A percentile compares a stretch with the other conserved stretches of the same genome.
These are phyloP conservation scores for Aldrovandia affinis DNA, from an alignment of 2,797 vertebrate genomes.

Conservation along the genomic window DNA sequence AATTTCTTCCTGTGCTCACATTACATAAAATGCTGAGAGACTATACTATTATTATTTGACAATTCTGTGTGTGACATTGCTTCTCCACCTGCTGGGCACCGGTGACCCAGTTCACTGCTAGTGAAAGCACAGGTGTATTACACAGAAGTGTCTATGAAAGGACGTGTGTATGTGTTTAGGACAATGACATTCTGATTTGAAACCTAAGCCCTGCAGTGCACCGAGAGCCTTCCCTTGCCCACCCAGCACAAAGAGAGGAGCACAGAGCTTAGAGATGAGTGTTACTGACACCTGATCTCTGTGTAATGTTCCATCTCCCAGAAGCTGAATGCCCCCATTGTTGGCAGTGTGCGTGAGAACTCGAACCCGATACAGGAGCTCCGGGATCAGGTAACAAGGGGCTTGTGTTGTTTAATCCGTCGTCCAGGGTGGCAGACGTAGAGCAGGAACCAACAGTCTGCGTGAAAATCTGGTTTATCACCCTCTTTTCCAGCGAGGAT, in stretches of 20 bases:
- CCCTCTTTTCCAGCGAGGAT: not conserved
- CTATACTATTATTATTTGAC: not conserved
- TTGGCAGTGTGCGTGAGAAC: constrained; percentile 71
- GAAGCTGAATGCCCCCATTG: constrained; percentile 71
- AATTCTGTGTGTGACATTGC: not conserved
- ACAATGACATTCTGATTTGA: constrained; percentile 35
- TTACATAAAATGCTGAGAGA: not conserved
- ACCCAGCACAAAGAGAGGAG: constrained; percentile 44
- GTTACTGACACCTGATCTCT: constrained; percentile 56
- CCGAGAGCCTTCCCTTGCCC: constrained; percentile 34
- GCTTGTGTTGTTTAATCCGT: not conserved
- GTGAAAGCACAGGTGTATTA: constrained; percentile 18
- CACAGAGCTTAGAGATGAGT: constrained; percentile 40
- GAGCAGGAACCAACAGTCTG: not conserved
- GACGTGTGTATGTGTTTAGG: too few relatives aligned
- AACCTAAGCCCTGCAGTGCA: constrained; percentile 28
- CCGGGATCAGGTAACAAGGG: constrained; percentile 71
- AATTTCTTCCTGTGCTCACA: not conserved
- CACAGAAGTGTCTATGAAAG: constrained; percentile 36
- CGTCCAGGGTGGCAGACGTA: not conserved
- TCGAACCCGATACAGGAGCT: constrained; percentile 60
- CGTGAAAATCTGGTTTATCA: not conserved
- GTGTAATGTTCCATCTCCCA: constrained; percentile 54
- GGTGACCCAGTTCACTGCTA: not conserved
- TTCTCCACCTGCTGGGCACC: not conserved